Conservation (phyloP, 1,140 invertebrate species). For the Stegodyphus dumicola region DNA sequence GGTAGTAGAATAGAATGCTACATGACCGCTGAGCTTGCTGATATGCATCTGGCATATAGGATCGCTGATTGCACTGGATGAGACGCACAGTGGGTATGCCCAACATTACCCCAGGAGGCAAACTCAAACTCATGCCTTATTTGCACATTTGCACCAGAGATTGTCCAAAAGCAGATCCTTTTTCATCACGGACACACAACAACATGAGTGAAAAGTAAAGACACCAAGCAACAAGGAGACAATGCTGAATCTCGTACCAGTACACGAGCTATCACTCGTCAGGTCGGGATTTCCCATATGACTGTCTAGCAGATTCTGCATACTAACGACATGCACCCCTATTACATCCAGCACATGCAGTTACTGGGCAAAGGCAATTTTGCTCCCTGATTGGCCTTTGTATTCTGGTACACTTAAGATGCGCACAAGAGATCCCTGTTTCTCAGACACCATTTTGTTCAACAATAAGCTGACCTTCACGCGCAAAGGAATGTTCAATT, state of each 20-base stretch:
- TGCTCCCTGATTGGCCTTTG: too few species aligned
- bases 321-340: too few species aligned
- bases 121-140: not conserved
- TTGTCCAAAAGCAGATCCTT: not conserved
- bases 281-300: too few species aligned
- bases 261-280: too few species aligned
- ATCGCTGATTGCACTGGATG: not conserved
- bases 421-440: too few species aligned
- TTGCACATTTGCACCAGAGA: not conserved
- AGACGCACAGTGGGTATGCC: not conserved
- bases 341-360: too few species aligned
- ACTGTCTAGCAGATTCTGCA: too few species aligned
- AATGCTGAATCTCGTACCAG: not conserved
- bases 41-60: conserved; percentile 15
- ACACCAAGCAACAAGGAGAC: not conserved
- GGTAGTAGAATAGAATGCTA: conserved; percentile 13
- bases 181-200: not conserved
- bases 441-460: too few species aligned
- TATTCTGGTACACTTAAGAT: too few species aligned
- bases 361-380: too few species aligned
- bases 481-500: too few species aligned
- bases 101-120: not conserved
- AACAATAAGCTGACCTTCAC: too few species aligned
- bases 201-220: not conserved
- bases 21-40: conserved; percentile 4